Evolutionary conservation across 2,113 vertebrate species (phyloP), one percentile per base, ranked within the genome.

Genomic region (Passer domesticus): DNA sequence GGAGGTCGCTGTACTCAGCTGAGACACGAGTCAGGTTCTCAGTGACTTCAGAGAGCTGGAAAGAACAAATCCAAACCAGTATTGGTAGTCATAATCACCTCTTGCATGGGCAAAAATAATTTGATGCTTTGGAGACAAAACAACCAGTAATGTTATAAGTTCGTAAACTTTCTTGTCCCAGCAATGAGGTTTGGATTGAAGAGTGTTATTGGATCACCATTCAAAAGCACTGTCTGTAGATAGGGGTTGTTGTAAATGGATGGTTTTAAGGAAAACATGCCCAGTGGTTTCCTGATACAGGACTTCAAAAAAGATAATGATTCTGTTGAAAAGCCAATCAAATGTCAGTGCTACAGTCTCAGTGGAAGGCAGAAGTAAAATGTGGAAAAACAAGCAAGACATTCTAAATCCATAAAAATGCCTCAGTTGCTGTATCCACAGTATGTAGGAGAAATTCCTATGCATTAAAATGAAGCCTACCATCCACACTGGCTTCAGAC

Each of bases 281-380:
- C 33, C 33, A 35, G 19, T 11, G 5, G 24, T 8, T 27, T 49
- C 24, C 66, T 35, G n/a, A 24, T 27, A 5, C 27, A 35, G 8
- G 14, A 35, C 27, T 9, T 9, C 16, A 68, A 47, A 49, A 46
- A 46, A 4, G 15, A 28, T 9, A 52, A 52, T 6, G 10, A 10
- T 55, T 31, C 20, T 94, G 49, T 33, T 96, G 58, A 58, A 8
- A 39, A 30, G 14, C 17, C 33, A 56, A 18, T 20, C 10, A 59
- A 23, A 22, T 47, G 18, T 31, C 81, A 87, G 39, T 46, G 27
- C 20, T 56, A 4, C 13, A 72, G 15, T 25, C 55, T 92, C 27
- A 35, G 1, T 31, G 10, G 7, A 2, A 43, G 13, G 5, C 53
- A 56, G 35, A 68, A 47, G 6, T 0, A 1, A 50, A 47, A 23